phyloP scores from a whole-genome alignment of 1,140 invertebrate species.

The Papilio helenus region DNA sequence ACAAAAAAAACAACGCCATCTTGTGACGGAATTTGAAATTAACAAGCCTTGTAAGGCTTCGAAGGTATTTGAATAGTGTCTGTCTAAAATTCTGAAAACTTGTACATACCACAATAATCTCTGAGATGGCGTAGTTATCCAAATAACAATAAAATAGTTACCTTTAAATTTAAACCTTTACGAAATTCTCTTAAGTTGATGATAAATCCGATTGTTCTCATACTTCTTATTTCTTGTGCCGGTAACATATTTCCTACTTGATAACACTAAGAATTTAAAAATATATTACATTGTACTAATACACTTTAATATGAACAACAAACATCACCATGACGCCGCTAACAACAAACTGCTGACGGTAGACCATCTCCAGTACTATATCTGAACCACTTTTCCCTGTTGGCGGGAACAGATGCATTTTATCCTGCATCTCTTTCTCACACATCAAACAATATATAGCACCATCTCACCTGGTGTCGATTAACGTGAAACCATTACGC shows the following conservation, averaged over 20 bases:
- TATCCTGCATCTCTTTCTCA: conserved; percentile 53
- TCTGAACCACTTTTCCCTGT: conserved; percentile 72
- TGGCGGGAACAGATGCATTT: conserved; percentile 75
- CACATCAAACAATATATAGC: conserved; percentile 42
- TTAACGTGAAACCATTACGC: conserved; percentile 80
- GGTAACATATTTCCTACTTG: not conserved
- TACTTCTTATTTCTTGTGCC: no score
- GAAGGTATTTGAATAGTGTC: not conserved
- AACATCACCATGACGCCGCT: conserved; percentile 56
- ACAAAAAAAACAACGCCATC: conserved; percentile 23
- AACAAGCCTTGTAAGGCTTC: conserved; percentile 2
- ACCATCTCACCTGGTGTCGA: conserved; percentile 61
- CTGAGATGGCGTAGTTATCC: not conserved
- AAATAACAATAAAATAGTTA: not conserved
- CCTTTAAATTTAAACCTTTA: not conserved
- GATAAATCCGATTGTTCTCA: not conserved
- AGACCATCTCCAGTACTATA: conserved; percentile 67
- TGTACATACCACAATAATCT: not conserved
- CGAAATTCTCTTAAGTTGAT: not conserved
- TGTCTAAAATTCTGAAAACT: not conserved
- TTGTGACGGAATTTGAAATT: not conserved
- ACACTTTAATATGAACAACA: conserved; percentile 40
- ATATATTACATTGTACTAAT: not conserved
- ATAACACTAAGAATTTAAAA: not conserved
- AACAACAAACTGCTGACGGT: conserved; percentile 77